Base-by-base conservation (phyloP, 23 tunicate species). In the Corella eumyota region DNA sequence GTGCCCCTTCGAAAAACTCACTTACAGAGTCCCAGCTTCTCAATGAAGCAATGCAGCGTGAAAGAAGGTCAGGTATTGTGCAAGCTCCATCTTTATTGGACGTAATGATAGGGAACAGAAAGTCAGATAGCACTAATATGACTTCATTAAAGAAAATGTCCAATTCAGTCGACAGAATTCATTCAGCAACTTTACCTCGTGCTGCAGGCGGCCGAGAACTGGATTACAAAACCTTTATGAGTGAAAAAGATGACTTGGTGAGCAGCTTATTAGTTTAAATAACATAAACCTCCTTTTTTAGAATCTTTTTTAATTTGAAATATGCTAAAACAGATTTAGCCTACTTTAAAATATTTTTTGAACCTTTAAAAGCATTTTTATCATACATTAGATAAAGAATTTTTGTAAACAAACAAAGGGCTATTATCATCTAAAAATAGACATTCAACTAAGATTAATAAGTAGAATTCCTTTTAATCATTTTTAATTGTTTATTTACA, bases 11-110 rank as follows among this genome's bases (percentile, higher is more conserved):
- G 22, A 11, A 25, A 11, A 22, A 6, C 9, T 36, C 36, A 25
- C 20, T 6, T 5, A 36, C 44, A 32, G 74, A 69, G 21, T 27
- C 19, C 50, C 30, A 32, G 32, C 53, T 69, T 23, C 30, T 66
- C 6, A 37, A 67, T 30, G 44, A 55, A 52, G 29, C 64, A 5
- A 36, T 64, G 19, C 52, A 25, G 32, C 32, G 62, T 33, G 72
- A 56, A 4, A 56, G 94, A 4, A 36, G 94, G 25, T 36, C 78
- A 36, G 94, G 83, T 7, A 75, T 70, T 31, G 67, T 84, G 29
- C 73, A 75, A 50, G 83, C 83, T 11, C 92, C 92, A 4, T 62
- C 92, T 6, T 53, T 84, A 13, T 38, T n/a, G 30, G 62, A 47
- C 36, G 36, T 67, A 55, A 59, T 32, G 34, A 29, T 20, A 28